Base-by-base conservation (phyloP, 2,113 vertebrate species). In the Gracilinanus agilis region DNA sequence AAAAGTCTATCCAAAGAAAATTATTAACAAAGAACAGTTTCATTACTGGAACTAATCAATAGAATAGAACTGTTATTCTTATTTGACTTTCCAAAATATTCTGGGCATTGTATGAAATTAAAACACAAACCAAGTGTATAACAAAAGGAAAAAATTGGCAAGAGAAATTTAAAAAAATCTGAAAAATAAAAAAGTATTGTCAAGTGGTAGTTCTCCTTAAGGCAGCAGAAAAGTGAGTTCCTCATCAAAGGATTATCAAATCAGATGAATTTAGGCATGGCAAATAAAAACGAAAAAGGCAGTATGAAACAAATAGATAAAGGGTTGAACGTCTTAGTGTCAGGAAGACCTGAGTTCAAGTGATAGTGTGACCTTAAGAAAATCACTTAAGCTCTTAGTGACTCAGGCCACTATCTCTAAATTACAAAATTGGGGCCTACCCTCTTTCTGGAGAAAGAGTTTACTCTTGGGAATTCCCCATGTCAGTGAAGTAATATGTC, bases 231-330 rank as follows among this genome's bases (percentile, higher is more conserved):
- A 83, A 83, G 23, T 83, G n/a, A 83, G 67, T 75, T 83, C n/a
- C n/a, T n/a, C 67, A 83, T 83, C 34, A 83, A 83, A 83, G n/a
- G 67, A 83, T 83, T 83, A 83, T 40, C 25, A 61, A 93, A 90
- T 23, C 12, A 40, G 27, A 53, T 54, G 88, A 90, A 67, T 61
- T 93, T 93, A 90, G 44, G 88, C 34, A n/a, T 23, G 24, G 91
- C 25, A 54, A 34, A 54, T 49, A 90, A 83, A 90, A 89, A 83
- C 21, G 67, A 23, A n/a, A 83, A 83, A 83, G 29, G 29, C 19
- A 21, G 7, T 40, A 16, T 40, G 67, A 83, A 83, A 40, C 40
- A 83, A 83, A 25, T 40, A n/a, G 67, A 83, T 40, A 83, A n/a
- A 83, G 6, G 67, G 67, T 34, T 83, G 67, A n/a, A n/a, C n/a